Percentiles rank a stretch among this genome's conserved stretches.
These are phyloP conservation scores for Mesocricetus auratus DNA, from an alignment of 2,113 vertebrate genomes.

Conservation along the genomic window DNA sequence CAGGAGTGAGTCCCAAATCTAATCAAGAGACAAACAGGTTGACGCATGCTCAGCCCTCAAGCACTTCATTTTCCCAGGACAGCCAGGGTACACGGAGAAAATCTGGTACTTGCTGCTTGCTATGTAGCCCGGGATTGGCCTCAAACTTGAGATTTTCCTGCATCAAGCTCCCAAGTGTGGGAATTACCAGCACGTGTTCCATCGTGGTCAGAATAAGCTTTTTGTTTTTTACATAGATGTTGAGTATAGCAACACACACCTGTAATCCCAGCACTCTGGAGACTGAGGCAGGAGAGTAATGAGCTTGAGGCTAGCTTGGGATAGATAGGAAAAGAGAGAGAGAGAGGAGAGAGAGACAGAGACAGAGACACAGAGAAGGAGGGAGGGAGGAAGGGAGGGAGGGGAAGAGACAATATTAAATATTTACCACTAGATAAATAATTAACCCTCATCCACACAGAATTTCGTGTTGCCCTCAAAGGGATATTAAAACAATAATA, in stretches of 20 bases:
- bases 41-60: not conserved
- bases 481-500: not conserved
- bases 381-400: not conserved
- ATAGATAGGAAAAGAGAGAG: not conserved
- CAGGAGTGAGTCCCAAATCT: conserved; percentile 57
- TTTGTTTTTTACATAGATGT: no score
- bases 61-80: not conserved
- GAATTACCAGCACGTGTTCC: no score
- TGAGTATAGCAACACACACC: not conserved
- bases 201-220: no score
- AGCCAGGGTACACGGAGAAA: no score
- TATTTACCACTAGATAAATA: not conserved
- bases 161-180: no score
- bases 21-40: conserved; percentile 1
- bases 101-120: no score
- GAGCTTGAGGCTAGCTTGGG: not conserved
- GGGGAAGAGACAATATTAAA: not conserved
- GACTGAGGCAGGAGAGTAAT: not conserved
- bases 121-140: no score
- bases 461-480: conserved; percentile 27
- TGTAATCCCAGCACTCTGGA: not conserved
- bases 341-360: not conserved
- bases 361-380: not conserved
- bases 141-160: no score
- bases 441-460: not conserved